Conservation (phyloP, 2,888 invertebrate genomes). For the Drosophila engyochracea region DNA sequence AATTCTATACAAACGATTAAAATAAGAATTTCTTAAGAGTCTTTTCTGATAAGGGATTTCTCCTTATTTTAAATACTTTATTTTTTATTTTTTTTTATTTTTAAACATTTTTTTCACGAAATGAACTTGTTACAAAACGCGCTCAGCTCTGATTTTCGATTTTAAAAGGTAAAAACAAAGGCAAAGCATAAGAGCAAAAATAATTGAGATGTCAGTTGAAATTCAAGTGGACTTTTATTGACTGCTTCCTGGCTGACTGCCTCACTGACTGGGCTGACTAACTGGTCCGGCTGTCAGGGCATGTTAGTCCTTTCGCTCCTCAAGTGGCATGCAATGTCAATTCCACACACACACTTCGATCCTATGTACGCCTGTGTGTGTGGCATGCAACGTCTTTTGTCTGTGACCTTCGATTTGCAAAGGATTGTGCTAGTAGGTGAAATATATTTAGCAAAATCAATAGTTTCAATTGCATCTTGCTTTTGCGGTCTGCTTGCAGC, state of each 20-base stretch:
- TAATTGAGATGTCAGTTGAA: constrained; percentile 78
- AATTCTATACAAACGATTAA: neutral
- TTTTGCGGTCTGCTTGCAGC: constrained; percentile 12
- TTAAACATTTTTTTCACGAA: neutral
- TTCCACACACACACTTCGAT: constrained; percentile 12
- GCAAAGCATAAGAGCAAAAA: constrained; percentile 63
- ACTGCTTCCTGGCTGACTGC: constrained; percentile 64
- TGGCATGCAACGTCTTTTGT: constrained; percentile 59
- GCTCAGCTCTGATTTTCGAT: constrained; percentile 11
- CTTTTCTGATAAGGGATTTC: neutral
- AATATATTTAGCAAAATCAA: constrained; percentile 59
- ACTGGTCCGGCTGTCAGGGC: constrained; percentile 36
- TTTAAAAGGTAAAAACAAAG: constrained; percentile 25
- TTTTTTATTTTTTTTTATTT: neutral
- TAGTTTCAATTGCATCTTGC: constrained; percentile 48
- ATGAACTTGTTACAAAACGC: neutral
- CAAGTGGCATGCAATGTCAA: constrained; percentile 58
- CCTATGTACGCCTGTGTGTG: neutral
- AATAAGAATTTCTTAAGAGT: neutral
- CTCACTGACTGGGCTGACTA: constrained; percentile 13
- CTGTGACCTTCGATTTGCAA: constrained; percentile 44
- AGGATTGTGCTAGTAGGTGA: constrained; percentile 41
- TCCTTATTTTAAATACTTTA: neutral
- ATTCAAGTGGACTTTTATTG: constrained; percentile 80
- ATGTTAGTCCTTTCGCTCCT: constrained; percentile 34